Conservation (phyloP, 2,888 invertebrate genomes). For the Polyommatus iphigenia region DNA sequence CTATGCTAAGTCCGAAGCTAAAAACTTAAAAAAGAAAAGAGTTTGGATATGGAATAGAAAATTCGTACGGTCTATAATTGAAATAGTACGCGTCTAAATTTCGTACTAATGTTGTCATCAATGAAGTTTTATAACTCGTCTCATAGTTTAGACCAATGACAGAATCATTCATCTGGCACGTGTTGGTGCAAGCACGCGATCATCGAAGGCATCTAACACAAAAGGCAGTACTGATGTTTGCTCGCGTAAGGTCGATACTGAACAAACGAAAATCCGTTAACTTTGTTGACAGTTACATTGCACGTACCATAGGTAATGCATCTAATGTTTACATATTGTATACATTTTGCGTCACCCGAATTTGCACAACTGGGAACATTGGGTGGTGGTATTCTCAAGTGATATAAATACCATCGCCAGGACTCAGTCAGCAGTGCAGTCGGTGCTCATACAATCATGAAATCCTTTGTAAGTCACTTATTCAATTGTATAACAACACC, state of each 20-base stretch:
- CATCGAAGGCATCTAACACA: neutral
- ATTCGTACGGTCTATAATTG: too few relatives aligned
- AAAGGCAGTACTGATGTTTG: constrained; percentile 27
- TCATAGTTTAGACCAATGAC: neutral
- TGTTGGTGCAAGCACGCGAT: neutral
- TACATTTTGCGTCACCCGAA: constrained; percentile 70
- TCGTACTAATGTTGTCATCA: too few relatives aligned
- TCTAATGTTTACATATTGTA: constrained; percentile 76
- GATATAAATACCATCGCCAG: constrained; percentile 74
- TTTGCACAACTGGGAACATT: constrained; percentile 67
- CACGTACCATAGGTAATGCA: constrained; percentile 70
- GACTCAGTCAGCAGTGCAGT: constrained; percentile 62
- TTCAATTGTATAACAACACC: neutral
- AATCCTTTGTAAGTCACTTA: constrained; percentile 69
- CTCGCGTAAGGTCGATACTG: constrained; percentile 53
- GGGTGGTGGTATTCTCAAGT: constrained; percentile 64
- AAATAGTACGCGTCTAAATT: too few relatives aligned
- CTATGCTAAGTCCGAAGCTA: too few relatives aligned
- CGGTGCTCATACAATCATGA: constrained; percentile 57
- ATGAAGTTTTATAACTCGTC: neutral
- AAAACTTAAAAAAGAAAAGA: too few relatives aligned
- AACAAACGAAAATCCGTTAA: constrained; percentile 67
- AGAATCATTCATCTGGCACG: neutral
- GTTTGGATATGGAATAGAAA: too few relatives aligned
- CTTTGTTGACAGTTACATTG: constrained; percentile 71